Conservation (phyloP, 2,113 vertebrate genomes). For the Orthonyx spaldingii region DNA sequence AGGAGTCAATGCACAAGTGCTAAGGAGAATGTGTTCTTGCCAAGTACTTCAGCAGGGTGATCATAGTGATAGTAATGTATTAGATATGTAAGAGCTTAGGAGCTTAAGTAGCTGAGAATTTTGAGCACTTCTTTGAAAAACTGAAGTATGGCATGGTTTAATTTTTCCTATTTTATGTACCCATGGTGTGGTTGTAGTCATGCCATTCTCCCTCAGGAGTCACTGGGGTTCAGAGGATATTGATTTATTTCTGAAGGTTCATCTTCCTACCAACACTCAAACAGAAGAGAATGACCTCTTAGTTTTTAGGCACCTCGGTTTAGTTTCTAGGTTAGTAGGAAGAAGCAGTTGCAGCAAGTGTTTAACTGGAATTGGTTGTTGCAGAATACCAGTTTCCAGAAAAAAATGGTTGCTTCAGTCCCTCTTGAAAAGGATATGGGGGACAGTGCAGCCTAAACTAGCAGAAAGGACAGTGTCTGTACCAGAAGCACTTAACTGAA, state of each 20-base stretch:
- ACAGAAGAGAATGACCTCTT: not conserved
- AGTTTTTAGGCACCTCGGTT: not conserved
- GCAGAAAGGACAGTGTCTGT: not conserved
- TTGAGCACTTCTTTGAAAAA: not conserved
- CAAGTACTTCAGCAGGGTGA: not conserved
- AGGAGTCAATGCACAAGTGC: not conserved
- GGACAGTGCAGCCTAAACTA: not conserved
- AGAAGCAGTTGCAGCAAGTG: not conserved
- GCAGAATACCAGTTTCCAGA: not conserved
- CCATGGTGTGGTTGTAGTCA: not conserved
- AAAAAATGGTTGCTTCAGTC: not conserved
- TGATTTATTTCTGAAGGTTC: not conserved
- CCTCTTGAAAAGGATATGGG: not conserved
- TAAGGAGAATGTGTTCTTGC: not conserved
- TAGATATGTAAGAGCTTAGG: not conserved
- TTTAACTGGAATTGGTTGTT: not conserved
- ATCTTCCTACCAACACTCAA: not conserved
- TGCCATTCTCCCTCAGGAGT: not conserved
- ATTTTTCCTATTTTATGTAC: not conserved
- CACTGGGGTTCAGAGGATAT: fast-evolving
- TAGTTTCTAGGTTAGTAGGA: not conserved
- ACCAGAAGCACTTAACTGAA: not conserved
- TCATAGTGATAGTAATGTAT: not conserved
- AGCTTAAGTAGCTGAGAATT: not conserved
- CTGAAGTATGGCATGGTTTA: not conserved